Evolutionary conservation across 2,113 vertebrate species (phyloP).

Genomic region (Pseudopodoces humilis): DNA sequence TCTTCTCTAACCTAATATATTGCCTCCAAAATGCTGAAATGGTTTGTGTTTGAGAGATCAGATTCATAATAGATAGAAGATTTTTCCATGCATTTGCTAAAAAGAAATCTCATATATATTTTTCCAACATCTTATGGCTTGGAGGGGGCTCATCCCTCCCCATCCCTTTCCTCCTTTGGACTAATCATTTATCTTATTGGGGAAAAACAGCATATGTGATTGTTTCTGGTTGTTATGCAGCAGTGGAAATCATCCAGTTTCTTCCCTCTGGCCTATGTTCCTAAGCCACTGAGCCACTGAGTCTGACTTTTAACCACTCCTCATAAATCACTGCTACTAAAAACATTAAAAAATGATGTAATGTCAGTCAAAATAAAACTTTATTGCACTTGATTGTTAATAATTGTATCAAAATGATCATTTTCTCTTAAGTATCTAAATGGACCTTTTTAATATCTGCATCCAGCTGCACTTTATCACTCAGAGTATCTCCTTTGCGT

Average conservation of each 20-base stretch:
- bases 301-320: background rate
- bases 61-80: background rate
- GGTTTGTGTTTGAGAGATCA: background rate
- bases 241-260: slow-evolving; percentile 7
- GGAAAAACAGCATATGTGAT: background rate
- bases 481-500: background rate
- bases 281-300: background rate
- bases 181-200: slow-evolving; percentile 12
- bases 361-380: background rate
- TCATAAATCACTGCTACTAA: slow-evolving; percentile 42
- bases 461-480: background rate
- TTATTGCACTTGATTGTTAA: slow-evolving; percentile 18
- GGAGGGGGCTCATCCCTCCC: background rate
- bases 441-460: background rate
- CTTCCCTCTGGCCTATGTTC: background rate
- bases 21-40: background rate
- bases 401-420: background rate
- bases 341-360: background rate
- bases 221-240: slow-evolving; percentile 35
- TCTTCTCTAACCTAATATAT: background rate
- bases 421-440: background rate
- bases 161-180: background rate
- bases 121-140: background rate
- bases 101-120: background rate
- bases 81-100: background rate